Conservation (phyloP, 2,797 vertebrate genomes). For the Otolemur crassicaudatus region DNA sequence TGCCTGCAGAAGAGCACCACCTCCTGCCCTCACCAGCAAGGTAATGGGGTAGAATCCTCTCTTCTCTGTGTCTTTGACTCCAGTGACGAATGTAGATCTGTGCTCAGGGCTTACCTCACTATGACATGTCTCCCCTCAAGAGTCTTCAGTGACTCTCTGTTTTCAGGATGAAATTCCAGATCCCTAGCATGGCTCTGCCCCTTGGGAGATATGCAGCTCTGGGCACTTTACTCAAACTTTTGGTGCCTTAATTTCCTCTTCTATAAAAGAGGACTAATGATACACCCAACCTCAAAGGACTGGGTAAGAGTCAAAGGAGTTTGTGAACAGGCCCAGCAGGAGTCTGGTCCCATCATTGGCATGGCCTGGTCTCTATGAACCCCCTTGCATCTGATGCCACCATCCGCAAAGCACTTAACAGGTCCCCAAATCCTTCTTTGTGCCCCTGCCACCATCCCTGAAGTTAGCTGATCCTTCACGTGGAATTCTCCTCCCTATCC, state of each 20-base stretch:
- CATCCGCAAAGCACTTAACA: accelerated
- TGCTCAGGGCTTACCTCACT: accelerated
- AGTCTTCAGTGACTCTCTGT: background rate
- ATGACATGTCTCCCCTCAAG: background rate
- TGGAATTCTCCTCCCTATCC: accelerated
- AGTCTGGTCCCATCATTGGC: too few relatives aligned
- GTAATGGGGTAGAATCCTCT: background rate
- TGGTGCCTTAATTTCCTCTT: background rate
- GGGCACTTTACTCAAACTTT: background rate
- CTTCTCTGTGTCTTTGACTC: background rate
- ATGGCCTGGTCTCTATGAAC: accelerated
- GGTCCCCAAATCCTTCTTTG: accelerated
- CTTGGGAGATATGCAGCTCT: accelerated
- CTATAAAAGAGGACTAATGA: background rate
- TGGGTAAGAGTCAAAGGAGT: accelerated
- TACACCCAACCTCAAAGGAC: background rate
- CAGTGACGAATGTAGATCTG: too few relatives aligned
- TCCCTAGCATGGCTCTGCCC: background rate
- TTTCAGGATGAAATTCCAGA: background rate
- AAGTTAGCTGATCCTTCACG: accelerated
- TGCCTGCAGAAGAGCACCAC: background rate
- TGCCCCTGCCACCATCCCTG: accelerated
- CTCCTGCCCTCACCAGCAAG: background rate
- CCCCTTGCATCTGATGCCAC: background rate
- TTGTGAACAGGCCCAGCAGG: accelerated